Evolutionary conservation across 1,140 invertebrate species (phyloP).

Genomic region (Druon quercuslanigerum): DNA sequence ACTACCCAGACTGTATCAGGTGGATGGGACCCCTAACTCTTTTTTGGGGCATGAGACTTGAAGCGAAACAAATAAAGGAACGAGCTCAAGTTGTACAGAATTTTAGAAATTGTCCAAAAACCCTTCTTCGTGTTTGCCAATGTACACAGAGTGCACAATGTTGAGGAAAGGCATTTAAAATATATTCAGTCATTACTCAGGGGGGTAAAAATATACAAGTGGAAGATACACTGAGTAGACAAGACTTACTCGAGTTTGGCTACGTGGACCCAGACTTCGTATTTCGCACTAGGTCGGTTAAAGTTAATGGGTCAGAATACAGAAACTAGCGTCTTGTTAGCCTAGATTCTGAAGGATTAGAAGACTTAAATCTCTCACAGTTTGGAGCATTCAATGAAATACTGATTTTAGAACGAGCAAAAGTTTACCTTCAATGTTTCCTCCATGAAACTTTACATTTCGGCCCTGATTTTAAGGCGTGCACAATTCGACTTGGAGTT

Average conservation of each 20-base stretch:
- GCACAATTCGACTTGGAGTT: too few species aligned
- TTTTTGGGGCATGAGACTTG: neutral
- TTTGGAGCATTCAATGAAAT: too few species aligned
- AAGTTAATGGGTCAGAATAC: too few species aligned
- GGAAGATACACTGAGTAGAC: neutral
- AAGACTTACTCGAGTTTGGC: neutral
- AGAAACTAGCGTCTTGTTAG: too few species aligned
- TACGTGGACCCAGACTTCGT: neutral
- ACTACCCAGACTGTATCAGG: too few species aligned
- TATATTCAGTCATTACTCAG: neutral
- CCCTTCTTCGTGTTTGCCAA: neutral
- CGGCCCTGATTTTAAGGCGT: too few species aligned
- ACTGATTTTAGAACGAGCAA: too few species aligned
- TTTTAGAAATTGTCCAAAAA: neutral
- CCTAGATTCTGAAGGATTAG: too few species aligned
- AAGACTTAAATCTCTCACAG: too few species aligned
- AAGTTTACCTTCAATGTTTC: too few species aligned
- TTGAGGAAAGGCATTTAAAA: neutral
- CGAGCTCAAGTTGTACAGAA: neutral
- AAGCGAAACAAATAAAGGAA: neutral
- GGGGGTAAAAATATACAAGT: neutral
- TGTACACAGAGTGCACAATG: conserved; percentile 7
- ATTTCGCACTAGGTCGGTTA: neutral
- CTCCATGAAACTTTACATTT: too few species aligned
- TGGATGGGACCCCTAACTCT: too few species aligned